Percentiles rank a stretch among this genome's conserved stretches.
Conservation (phyloP, 1,140 invertebrate species). For the Drosophila kikkawai region DNA sequence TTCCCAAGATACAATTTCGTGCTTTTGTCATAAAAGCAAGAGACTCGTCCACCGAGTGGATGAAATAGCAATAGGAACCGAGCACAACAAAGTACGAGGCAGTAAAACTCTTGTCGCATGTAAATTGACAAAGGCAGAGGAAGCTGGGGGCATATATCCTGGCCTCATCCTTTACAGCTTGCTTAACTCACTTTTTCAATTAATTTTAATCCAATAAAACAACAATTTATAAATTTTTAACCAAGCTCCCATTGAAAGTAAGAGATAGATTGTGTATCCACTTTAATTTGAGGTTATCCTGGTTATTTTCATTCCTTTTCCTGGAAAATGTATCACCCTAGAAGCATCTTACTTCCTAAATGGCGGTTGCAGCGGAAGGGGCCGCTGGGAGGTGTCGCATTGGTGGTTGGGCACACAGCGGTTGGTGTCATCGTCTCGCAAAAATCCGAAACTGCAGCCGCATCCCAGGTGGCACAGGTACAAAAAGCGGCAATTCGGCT, state of each 20-base stretch:
- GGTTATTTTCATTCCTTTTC: not conserved
- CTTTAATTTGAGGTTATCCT: not conserved
- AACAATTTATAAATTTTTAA: not conserved
- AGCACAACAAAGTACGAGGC: slow-evolving; percentile 17
- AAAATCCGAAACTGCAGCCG: slow-evolving; percentile 49
- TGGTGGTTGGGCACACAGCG: slow-evolving; percentile 28
- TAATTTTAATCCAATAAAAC: slow-evolving; percentile 6
- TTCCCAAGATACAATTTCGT: slow-evolving; percentile 67
- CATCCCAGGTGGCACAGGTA: slow-evolving; percentile 42
- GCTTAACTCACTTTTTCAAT: slow-evolving; percentile 26
- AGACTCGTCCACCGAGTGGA: slow-evolving; percentile 49
- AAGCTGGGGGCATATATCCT: not conserved
- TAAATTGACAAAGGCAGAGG: slow-evolving; percentile 53
- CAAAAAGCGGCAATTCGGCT: not conserved
- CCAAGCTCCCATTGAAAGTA: not conserved
- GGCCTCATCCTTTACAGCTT: slow-evolving; percentile 38
- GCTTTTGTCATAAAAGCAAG: slow-evolving; percentile 58
- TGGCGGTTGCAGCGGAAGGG: not conserved
- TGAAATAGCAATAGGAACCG: slow-evolving; percentile 33
- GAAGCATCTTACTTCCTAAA: not conserved
- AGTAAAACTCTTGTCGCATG: slow-evolving; percentile 50
- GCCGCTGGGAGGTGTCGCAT: not conserved
- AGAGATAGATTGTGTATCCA: not conserved
- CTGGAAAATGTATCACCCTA: too few relatives aligned
- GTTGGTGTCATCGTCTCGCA: slow-evolving; percentile 36